These are phyloP conservation scores for Aulostomus chinensis DNA, from an alignment of 2,797 vertebrate genomes.

Conservation along the genomic window DNA sequence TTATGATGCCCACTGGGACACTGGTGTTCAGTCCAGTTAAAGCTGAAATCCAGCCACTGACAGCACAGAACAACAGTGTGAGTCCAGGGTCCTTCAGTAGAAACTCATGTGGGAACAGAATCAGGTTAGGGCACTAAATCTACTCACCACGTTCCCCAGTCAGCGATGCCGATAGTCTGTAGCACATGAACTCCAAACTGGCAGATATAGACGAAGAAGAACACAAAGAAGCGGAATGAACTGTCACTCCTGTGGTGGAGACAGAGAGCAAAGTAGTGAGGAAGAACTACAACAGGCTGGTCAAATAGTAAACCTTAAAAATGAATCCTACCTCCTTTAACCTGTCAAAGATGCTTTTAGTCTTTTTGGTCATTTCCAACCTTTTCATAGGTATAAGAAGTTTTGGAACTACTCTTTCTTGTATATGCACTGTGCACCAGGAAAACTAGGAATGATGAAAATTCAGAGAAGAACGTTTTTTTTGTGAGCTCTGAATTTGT, in stretches of 20 bases:
- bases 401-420: too few relatives aligned
- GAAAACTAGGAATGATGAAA: too few relatives aligned
- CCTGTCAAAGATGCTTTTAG: too few relatives aligned
- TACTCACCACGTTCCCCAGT: constrained; percentile 96
- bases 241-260: constrained; percentile 89
- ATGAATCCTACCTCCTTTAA: too few relatives aligned
- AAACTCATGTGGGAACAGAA: neutral
- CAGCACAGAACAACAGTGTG: constrained; percentile 10
- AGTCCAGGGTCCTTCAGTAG: neutral
- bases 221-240: constrained; percentile 96
- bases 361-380: too few relatives aligned
- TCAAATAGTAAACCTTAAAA: too few relatives aligned
- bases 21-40: constrained; percentile 93
- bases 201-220: constrained; percentile 99
- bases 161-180: constrained; percentile 94
- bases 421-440: too few relatives aligned
- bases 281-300: too few relatives aligned
- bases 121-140: neutral
- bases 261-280: constrained; percentile 23
- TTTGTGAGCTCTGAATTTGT: too few relatives aligned
- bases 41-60: constrained; percentile 97
- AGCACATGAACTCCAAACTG: constrained; percentile 97
- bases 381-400: too few relatives aligned
- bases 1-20: constrained; percentile 96
- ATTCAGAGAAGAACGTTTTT: too few relatives aligned